A percentile compares a stretch with the other conserved stretches of the same genome.
These are phyloP conservation scores for Rhyacophila evoluta DNA, from an alignment of 2,888 invertebrate species.

Conservation along the genomic window DNA sequence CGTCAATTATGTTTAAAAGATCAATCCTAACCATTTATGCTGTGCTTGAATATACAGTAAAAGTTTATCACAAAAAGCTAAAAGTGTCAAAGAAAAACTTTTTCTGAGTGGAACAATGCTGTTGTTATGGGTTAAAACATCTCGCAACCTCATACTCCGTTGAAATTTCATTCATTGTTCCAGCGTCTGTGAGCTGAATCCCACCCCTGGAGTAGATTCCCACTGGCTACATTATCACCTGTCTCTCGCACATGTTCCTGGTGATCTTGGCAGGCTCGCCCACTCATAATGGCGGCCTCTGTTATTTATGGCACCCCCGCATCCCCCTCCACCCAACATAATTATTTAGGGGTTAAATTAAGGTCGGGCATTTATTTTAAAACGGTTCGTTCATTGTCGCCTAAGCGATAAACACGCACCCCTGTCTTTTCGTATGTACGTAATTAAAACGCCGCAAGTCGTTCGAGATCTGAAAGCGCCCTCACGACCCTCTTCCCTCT, in stretches of 20 bases:
- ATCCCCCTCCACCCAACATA: constrained; percentile 28
- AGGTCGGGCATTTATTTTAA: constrained; percentile 54
- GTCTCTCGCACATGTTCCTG: constrained; percentile 51
- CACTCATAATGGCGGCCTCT: constrained; percentile 45
- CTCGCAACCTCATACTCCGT: too few species aligned
- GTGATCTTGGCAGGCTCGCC: constrained; percentile 32
- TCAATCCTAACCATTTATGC: too few species aligned
- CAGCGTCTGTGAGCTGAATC: background rate
- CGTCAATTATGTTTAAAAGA: too few species aligned
- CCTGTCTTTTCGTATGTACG: constrained; percentile 26
- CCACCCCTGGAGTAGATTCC: background rate
- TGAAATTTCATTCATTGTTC: background rate
- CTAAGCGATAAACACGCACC: constrained; percentile 45
- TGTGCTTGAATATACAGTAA: too few species aligned
- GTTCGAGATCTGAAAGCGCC: constrained; percentile 12
- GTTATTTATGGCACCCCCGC: constrained; percentile 49
- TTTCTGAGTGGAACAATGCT: too few species aligned
- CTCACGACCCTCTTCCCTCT: constrained; percentile 1
- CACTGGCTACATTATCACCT: constrained; percentile 48
- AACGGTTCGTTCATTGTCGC: constrained; percentile 53
- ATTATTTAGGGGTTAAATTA: constrained; percentile 55
- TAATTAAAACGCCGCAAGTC: constrained; percentile 45
- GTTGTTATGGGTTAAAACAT: too few species aligned
- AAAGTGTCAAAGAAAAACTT: too few species aligned
- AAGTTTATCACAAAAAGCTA: too few species aligned